Percentiles rank a stretch among this genome's conserved stretches.
phyloP scores from a whole-genome alignment of 2,888 invertebrate genomes.

The Catocala nupta region DNA sequence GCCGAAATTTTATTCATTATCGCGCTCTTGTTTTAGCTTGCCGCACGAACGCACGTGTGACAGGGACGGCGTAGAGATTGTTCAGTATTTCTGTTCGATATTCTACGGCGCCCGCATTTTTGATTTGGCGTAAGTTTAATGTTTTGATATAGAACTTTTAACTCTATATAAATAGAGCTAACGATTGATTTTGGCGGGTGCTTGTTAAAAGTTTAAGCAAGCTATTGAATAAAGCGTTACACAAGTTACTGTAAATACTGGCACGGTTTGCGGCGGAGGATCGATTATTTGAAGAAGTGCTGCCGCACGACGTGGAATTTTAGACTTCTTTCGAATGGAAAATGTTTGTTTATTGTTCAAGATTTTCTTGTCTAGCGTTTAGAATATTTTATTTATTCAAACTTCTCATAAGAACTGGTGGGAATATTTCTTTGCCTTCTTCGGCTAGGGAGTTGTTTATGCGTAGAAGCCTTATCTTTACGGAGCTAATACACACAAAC shows the following conservation, averaged over 20 bases:
- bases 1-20: constrained; percentile 46
- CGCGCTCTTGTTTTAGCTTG: constrained; percentile 53
- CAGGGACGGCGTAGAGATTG: constrained; percentile 43
- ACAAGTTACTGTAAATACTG: constrained; percentile 54
- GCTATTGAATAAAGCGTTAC: constrained; percentile 47
- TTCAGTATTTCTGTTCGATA: constrained; percentile 33
- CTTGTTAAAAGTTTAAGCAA: constrained; percentile 44
- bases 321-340: constrained; percentile 15
- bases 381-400: constrained; percentile 13
- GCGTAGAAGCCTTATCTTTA: too few species aligned
- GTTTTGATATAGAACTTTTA: constrained; percentile 34
- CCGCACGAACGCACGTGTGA: constrained; percentile 28
- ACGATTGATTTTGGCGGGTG: constrained; percentile 17
- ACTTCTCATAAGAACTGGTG: neutral
- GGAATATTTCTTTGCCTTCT: constrained; percentile 6
- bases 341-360: constrained; percentile 12
- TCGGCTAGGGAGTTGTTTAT: too few species aligned
- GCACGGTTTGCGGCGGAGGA: constrained; percentile 47
- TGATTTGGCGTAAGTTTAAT: constrained; percentile 32
- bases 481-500: neutral
- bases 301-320: constrained; percentile 27
- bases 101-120: constrained; percentile 20
- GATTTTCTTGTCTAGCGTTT: constrained; percentile 13
- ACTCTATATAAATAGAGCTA: constrained; percentile 24
- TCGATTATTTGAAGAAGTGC: constrained; percentile 51